Percentiles rank a stretch among this genome's conserved stretches.
Evolutionary conservation across 2,888 invertebrate genomes (phyloP).

Genomic region (Itoplectis maculator): DNA sequence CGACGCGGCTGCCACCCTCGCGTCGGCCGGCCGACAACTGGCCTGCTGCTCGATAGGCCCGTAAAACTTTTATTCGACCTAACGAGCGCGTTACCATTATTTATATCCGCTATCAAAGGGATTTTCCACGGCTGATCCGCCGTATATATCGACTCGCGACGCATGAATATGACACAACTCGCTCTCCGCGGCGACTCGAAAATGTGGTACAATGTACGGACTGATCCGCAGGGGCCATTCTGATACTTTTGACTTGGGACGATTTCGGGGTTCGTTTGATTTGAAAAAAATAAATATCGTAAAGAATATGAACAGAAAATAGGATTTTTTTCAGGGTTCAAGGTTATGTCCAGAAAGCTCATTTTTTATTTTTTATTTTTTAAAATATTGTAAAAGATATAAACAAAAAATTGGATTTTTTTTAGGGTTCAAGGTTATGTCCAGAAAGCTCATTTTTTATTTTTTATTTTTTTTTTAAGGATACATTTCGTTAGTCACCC

Average conservation of each 20-base stretch:
- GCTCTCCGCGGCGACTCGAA: background rate
- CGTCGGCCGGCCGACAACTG: conserved; percentile 65
- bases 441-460: too few species aligned
- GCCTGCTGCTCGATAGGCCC: conserved; percentile 76
- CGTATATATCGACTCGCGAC: conserved; percentile 36
- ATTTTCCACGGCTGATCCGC: conserved; percentile 71
- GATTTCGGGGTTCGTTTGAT: background rate
- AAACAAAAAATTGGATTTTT: background rate
- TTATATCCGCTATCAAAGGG: conserved; percentile 75
- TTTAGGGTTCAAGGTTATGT: too few species aligned
- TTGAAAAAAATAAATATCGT: background rate
- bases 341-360: too few species aligned
- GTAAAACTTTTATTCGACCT: conserved; percentile 82
- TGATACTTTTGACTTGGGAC: background rate
- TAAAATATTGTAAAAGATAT: too few species aligned
- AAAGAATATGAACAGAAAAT: background rate
- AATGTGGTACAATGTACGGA: conserved; percentile 12
- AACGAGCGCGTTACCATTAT: conserved; percentile 81
- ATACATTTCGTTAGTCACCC: too few species aligned
- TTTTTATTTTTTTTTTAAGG: too few species aligned
- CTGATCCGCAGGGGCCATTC: background rate
- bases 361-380: too few species aligned
- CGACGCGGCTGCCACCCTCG: conserved; percentile 58
- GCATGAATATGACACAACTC: conserved; percentile 19
- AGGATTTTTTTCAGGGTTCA: too few species aligned